Conservation (phyloP, 30 jellyfish, hydroid and myxozoan genomes). For the Clytia hemisphaerica region DNA sequence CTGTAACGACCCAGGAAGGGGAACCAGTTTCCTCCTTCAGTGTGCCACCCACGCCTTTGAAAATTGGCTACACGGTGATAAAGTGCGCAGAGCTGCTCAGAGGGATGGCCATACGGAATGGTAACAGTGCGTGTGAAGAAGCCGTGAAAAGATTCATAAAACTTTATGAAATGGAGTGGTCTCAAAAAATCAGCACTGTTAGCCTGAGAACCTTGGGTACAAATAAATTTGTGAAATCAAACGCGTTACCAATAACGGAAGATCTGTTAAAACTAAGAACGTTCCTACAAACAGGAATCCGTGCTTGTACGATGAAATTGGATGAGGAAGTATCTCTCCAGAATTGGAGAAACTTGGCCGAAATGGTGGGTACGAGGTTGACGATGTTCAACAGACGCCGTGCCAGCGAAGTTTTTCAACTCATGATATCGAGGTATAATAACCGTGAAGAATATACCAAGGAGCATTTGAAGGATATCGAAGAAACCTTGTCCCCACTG, state of each 20-base stretch:
- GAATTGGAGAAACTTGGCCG: conserved; percentile 13
- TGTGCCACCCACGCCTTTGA: conserved; percentile 23
- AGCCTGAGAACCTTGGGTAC: conserved; percentile 25
- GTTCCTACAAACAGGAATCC: conserved; percentile 3
- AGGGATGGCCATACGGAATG: conserved; percentile 18
- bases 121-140: background rate
- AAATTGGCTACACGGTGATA: conserved; percentile 27
- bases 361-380: conserved; percentile 8
- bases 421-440: background rate
- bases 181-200: conserved; percentile 8
- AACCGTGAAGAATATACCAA: conserved; percentile 8
- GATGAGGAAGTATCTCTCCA: background rate
- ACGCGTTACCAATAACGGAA: conserved; percentile 20
- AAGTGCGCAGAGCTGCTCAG: conserved; percentile 25
- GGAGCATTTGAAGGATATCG: too few species aligned
- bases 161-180: conserved; percentile 24
- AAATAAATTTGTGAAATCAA: conserved; percentile 4
- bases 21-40: conserved; percentile 26
- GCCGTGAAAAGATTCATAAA: conserved; percentile 2
- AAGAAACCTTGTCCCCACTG: too few species aligned
- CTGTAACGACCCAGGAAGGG: too few species aligned
- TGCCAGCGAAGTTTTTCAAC: conserved; percentile 1
- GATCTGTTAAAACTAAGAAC: conserved; percentile 25
- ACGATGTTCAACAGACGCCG: conserved; percentile 6
- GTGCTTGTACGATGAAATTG: background rate